Conservation (phyloP, 2,797 vertebrate genomes). For the Capromys pilorides region DNA sequence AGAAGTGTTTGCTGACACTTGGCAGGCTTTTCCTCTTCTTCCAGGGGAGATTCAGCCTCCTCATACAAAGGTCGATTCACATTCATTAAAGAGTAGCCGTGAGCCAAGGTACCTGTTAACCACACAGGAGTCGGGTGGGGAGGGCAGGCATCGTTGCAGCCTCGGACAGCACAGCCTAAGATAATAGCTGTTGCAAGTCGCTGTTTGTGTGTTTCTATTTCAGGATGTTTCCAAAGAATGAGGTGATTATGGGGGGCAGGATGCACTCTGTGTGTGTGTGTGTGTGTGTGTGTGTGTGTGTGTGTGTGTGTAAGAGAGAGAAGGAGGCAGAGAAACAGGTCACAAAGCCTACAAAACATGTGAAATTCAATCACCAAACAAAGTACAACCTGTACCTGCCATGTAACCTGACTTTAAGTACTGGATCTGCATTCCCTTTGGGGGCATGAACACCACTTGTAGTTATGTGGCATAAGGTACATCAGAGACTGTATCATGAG, state of each 20-base stretch:
- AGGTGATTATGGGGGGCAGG: background rate
- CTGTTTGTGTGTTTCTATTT: slow-evolving; percentile 58
- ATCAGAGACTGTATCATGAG: slow-evolving; percentile 37
- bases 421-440: background rate
- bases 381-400: background rate
- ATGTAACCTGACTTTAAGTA: background rate
- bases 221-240: slow-evolving; percentile 32
- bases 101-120: slow-evolving; percentile 72
- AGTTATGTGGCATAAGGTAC: background rate
- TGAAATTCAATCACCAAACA: background rate
- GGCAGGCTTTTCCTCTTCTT: slow-evolving; percentile 70
- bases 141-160: slow-evolving; percentile 34
- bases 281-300: background rate
- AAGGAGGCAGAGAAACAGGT: background rate
- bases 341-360: background rate
- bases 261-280: background rate
- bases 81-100: slow-evolving; percentile 83
- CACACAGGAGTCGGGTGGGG: slow-evolving; percentile 51
- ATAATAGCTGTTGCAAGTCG: slow-evolving; percentile 4
- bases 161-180: slow-evolving; percentile 28
- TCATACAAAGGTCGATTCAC: slow-evolving; percentile 78
- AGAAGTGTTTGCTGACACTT: slow-evolving; percentile 78
- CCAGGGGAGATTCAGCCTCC: slow-evolving; percentile 76
- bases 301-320: background rate
- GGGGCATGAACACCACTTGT: slow-evolving; percentile 46